Evolutionary conservation across 2,888 invertebrate genomes (phyloP), one percentile per base, ranked within the genome.

Genomic region (Masnerella sp.): DNA sequence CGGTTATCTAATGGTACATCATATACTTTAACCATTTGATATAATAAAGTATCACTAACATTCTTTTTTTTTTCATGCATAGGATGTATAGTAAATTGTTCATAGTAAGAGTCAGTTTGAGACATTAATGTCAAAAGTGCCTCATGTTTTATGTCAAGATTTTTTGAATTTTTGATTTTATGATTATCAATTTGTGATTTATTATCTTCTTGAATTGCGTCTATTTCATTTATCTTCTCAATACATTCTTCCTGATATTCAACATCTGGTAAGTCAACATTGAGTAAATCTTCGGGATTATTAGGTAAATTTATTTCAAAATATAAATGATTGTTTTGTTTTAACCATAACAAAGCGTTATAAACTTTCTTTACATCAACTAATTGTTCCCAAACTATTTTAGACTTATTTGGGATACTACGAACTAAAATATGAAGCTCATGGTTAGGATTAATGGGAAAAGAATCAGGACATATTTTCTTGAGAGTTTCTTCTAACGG

Each of bases 311-410:
- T 1, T 47, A 30, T 47, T 30, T 30, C 30, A 14, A 32, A 30
- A 30, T 47, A 28, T 15, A 47, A 30, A 5, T 1, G 1, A 30
- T 47, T 47, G 11, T 47, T 47, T n/a, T 47, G 5, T 47, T 30
- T 30, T n/a, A 28, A 17, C 28, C 47, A 30, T 30, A 17, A 5
- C 2, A 47, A 17, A 12, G 47, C 30, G 32, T 47, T 30, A 30
- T 30, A 17, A 30, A 47, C 30, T 47, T 47, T 47, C 17, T 30
- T 47, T 1, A 47, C n/a, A n/a, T 47, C 32, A 12, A 47, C 47
- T 17, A 47, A n/a, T 17, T 30, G 30, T 47, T 47, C 30, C 30
- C 47, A 43, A 2, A 43, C 28, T 25, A 43, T n/a, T 30, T 47
- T 47, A 20, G 20, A 5, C 20, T 42, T 42, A n/a, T 15, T 47